phyloP scores from a whole-genome alignment of 2,113 vertebrate genomes.

The Dasypus novemcinctus region DNA sequence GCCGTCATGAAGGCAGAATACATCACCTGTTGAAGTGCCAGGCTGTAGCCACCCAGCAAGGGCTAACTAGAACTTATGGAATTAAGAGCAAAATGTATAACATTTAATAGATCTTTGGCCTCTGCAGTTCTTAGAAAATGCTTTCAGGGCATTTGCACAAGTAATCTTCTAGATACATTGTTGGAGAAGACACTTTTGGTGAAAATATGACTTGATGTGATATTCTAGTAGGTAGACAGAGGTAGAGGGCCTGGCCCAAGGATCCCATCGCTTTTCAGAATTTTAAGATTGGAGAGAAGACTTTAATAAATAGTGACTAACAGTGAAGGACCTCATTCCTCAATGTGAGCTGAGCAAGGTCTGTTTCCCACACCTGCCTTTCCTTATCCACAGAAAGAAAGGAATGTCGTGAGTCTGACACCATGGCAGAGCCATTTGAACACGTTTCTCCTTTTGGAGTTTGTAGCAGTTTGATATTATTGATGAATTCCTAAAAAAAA shows the following conservation, averaged over 20 bases:
- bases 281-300: not conserved
- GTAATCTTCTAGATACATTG: not conserved
- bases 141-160: not conserved
- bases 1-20: too few species aligned
- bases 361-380: not conserved
- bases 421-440: not conserved
- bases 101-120: not conserved
- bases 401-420: not conserved
- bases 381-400: not conserved
- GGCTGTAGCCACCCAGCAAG: not conserved
- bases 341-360: accelerated
- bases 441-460: not conserved
- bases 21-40: accelerated
- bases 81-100: not conserved
- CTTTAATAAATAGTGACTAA: not conserved
- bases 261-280: not conserved
- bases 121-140: not conserved
- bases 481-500: too few species aligned
- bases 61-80: too few species aligned
- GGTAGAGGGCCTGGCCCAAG: not conserved
- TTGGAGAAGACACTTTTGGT: not conserved
- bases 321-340: not conserved
- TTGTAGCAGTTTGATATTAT: too few species aligned
- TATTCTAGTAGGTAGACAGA: too few species aligned
- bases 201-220: not conserved